These are phyloP conservation scores for Isurus oxyrinchus DNA, from an alignment of 2,113 vertebrate species.

Conservation along the genomic window DNA sequence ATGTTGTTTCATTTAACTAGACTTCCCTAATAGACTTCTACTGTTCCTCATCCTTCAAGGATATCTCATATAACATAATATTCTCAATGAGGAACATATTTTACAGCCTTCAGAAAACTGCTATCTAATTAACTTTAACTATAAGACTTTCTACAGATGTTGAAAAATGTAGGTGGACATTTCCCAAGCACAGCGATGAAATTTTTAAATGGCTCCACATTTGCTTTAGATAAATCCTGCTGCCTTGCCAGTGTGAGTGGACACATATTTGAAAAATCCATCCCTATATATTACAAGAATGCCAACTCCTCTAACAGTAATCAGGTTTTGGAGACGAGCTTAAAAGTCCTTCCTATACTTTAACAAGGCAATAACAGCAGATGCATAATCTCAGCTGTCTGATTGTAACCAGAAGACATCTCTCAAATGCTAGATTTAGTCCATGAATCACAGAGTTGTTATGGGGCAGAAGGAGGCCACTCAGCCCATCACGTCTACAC, in stretches of 20 bases:
- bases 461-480: too few species aligned
- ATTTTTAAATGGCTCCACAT: too few species aligned
- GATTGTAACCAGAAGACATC: background rate
- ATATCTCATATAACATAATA: background rate
- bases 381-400: background rate
- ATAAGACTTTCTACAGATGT: background rate
- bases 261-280: background rate
- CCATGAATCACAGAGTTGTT: too few species aligned
- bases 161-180: background rate
- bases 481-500: too few species aligned
- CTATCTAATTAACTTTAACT: background rate
- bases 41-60: background rate
- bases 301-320: background rate
- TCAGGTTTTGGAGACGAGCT: too few species aligned
- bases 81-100: background rate
- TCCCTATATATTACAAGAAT: background rate
- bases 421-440: background rate
- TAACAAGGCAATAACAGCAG: too few species aligned
- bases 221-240: too few species aligned
- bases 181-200: background rate
- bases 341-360: too few species aligned
- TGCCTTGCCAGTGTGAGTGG: background rate
- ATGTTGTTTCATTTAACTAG: background rate
- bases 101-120: background rate
- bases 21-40: background rate